Evolutionary conservation across 2,888 invertebrate species (phyloP).

Genomic region (Panopea generosa): DNA sequence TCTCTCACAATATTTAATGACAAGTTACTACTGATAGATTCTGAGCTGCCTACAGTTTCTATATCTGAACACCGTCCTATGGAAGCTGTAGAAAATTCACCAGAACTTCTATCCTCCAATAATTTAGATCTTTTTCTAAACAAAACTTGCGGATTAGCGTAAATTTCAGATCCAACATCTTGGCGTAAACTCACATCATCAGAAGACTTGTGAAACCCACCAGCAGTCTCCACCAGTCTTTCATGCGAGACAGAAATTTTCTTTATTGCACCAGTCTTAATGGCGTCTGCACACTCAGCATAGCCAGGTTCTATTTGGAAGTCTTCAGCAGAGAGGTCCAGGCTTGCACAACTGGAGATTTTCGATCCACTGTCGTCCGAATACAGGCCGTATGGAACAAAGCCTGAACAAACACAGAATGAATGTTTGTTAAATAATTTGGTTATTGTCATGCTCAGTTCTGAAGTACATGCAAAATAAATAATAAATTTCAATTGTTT

Average conservation of each 20-base stretch:
- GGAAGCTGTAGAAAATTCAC: constrained; percentile 17
- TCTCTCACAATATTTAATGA: background rate
- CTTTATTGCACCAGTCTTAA: constrained; percentile 57
- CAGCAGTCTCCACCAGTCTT: constrained; percentile 29
- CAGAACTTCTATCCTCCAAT: constrained; percentile 24
- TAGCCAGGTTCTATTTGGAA: constrained; percentile 56
- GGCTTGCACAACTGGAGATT: constrained; percentile 60
- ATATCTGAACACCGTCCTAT: constrained; percentile 4
- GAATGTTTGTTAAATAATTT: background rate
- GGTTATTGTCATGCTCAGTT: background rate
- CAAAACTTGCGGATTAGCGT: constrained; percentile 74
- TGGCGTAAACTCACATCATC: constrained; percentile 25
- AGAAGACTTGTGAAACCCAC: background rate
- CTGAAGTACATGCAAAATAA: too few relatives aligned
- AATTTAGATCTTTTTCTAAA: constrained; percentile 67
- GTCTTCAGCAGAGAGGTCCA: constrained; percentile 53
- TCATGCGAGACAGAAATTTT: constrained; percentile 59
- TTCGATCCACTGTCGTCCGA: constrained; percentile 61
- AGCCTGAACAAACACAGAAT: constrained; percentile 21
- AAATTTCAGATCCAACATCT: constrained; percentile 61
- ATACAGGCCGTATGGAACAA: constrained; percentile 38
- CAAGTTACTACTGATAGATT: constrained; percentile 23
- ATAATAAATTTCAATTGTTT: too few relatives aligned
- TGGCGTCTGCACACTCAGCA: constrained; percentile 63
- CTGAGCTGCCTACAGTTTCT: constrained; percentile 23